Evolutionary conservation across 2,888 invertebrate genomes (phyloP).

Genomic region (Plutella xylostella): DNA sequence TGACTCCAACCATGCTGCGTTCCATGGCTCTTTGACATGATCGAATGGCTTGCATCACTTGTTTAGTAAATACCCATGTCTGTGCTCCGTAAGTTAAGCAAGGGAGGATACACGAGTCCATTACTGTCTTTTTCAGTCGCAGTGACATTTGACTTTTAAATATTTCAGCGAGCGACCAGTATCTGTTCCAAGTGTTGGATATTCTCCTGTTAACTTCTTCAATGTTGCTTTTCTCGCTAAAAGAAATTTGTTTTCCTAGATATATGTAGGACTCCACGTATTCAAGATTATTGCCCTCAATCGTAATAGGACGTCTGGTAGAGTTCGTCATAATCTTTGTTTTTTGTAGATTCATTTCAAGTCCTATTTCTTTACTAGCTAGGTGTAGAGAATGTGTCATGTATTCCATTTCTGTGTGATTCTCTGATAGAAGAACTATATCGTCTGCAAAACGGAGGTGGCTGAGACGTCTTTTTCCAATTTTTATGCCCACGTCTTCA

Average conservation of each 20-base stretch:
- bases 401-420: not conserved
- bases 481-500: not conserved
- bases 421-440: slow-evolving; percentile 4
- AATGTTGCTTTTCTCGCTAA: not conserved
- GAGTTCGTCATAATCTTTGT: not conserved
- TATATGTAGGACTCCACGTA: not conserved
- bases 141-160: not conserved
- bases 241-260: not conserved
- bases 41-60: not conserved
- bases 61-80: not conserved
- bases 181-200: not conserved
- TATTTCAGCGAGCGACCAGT: not conserved
- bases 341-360: not conserved
- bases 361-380: not conserved
- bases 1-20: not conserved
- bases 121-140: not conserved
- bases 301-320: not conserved
- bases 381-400: not conserved
- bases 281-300: not conserved
- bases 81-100: not conserved
- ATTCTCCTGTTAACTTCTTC: not conserved
- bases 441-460: slow-evolving; percentile 1
- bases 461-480: not conserved
- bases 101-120: not conserved
- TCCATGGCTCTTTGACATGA: not conserved